Evolutionary conservation across 64 coral and sea anemone species (phyloP).

Genomic region (Platygyra sinensis): DNA sequence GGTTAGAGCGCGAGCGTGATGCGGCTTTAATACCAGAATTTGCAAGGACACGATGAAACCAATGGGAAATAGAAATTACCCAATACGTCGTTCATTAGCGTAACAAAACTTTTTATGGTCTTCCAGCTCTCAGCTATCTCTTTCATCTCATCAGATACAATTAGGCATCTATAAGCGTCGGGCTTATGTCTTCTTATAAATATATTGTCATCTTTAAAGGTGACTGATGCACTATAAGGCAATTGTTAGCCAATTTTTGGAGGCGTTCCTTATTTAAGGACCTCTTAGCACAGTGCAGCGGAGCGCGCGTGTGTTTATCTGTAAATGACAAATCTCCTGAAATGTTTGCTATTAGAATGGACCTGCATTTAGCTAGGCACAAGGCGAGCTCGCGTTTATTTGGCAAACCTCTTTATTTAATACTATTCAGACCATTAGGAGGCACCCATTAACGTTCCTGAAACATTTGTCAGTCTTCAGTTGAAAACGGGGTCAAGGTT

Average conservation of each 20-base stretch:
- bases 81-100: constrained; percentile 8
- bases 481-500: constrained; percentile 38
- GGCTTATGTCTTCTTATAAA: constrained; percentile 70
- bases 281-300: constrained; percentile 82
- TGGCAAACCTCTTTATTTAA: constrained; percentile 5
- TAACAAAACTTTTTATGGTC: constrained; percentile 31
- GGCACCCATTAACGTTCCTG: constrained; percentile 33
- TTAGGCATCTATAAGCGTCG: constrained; percentile 86
- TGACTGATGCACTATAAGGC: constrained; percentile 94
- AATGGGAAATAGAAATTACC: constrained; percentile 14
- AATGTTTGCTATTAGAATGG: constrained; percentile 56
- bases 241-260: constrained; percentile 97
- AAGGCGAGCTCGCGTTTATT: constrained; percentile 12
- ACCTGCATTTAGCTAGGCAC: background rate
- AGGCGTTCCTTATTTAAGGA: constrained; percentile 91
- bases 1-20: background rate
- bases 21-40: background rate
- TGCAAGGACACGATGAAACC: background rate
- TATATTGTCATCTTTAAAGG: constrained; percentile 93
- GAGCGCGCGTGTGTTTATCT: constrained; percentile 95
- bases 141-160: constrained; percentile 85
- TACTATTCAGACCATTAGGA: constrained; percentile 11
- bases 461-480: constrained; percentile 46
- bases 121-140: constrained; percentile 51
- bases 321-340: constrained; percentile 68